Conservation (phyloP, 1,140 invertebrate species). For the Hormaphis cornu region DNA sequence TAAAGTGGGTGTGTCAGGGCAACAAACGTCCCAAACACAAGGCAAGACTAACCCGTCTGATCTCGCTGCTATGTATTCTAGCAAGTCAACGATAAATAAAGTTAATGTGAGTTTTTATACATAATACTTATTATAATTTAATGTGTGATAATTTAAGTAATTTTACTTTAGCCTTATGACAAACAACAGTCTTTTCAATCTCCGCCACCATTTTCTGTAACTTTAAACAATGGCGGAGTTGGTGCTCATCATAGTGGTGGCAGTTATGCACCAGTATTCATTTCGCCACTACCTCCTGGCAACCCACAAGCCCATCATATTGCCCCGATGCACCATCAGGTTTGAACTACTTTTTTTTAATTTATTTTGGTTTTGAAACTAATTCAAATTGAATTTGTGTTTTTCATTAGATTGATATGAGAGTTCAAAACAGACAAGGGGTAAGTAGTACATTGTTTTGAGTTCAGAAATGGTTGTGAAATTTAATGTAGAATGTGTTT, state of each 20-base stretch:
- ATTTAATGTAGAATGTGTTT: neutral
- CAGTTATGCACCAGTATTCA: conserved; percentile 28
- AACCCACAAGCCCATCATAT: conserved; percentile 23
- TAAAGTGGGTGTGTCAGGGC: conserved; percentile 20
- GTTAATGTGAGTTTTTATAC: neutral
- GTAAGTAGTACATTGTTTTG: neutral
- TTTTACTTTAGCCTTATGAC: conserved; percentile 19
- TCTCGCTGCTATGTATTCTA: conserved; percentile 26
- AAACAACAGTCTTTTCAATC: conserved; percentile 28
- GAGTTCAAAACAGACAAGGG: conserved; percentile 11
- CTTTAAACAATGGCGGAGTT: conserved; percentile 17
- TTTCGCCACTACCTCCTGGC: conserved; percentile 16
- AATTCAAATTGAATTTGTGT: neutral
- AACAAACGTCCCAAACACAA: conserved; percentile 21
- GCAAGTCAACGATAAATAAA: conserved; percentile 17
- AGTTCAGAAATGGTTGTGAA: neutral
- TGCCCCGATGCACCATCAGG: conserved; percentile 19
- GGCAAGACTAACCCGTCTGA: conserved; percentile 18
- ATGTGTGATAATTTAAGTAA: neutral
- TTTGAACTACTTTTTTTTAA: neutral
- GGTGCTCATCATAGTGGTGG: conserved; percentile 13
- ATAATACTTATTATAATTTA: neutral
- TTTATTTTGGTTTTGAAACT: neutral
- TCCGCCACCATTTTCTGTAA: conserved; percentile 15
- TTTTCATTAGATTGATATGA: conserved; percentile 15